phyloP scores from a whole-genome alignment of 2,888 invertebrate genomes.

The Meiosimyza decipiens region DNA sequence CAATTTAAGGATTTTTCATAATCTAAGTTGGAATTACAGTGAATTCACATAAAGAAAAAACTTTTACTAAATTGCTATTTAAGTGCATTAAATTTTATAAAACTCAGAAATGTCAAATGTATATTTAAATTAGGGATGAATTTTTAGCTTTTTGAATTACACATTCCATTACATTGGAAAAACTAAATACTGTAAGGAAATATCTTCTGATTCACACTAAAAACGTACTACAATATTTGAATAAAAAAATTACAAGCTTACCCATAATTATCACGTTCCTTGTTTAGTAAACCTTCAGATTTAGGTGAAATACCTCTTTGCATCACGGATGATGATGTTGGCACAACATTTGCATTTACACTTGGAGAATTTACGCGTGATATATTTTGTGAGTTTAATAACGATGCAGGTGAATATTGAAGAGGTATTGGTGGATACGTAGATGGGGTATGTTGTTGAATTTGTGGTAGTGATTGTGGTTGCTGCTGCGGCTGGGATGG shows the following conservation, averaged over 20 bases:
- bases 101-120: no score
- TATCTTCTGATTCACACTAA: no score
- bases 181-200: no score
- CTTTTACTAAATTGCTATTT: no score
- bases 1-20: no score
- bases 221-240: no score
- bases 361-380: conserved; percentile 33
- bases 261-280: conserved; percentile 90
- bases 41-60: no score
- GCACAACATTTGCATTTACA: conserved; percentile 36
- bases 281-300: conserved; percentile 80
- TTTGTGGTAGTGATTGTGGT: conserved; percentile 36
- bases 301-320: conserved; percentile 79
- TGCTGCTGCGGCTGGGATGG: conserved; percentile 40
- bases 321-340: conserved; percentile 66
- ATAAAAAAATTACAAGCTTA: conserved; percentile 59
- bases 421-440: conserved; percentile 35
- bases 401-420: conserved; percentile 27
- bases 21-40: no score
- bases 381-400: conserved; percentile 29
- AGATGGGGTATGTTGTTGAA: conserved; percentile 34
- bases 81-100: no score
- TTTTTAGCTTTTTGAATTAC: no score
- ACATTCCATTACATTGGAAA: no score
- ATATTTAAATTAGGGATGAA: no score